Base-by-base conservation (phyloP, 2,113 vertebrate species). In the Arvicanthis niloticus region DNA sequence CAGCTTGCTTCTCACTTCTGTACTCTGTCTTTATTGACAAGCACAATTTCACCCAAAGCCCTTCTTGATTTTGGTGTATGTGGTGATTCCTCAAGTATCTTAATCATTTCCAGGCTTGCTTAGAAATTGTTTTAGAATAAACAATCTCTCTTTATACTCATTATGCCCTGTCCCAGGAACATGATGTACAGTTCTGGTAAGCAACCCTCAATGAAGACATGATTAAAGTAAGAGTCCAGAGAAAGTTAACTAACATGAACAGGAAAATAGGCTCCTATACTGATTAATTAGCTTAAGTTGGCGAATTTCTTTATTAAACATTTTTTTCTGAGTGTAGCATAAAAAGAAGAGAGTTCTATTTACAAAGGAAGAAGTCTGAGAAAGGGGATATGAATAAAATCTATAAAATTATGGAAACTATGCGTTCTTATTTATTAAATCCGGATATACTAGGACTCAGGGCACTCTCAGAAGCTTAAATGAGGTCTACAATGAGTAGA, bases 41-140 rank as follows among this genome's bases (percentile, higher is more conserved):
- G 94, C 95, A 85, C 97, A 94, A 91, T 95, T 98, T 95, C 95
- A 96, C 81, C 76, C 92, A 53, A 92, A 96, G 73, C 81, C 85
- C 40, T 94, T 95, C 93, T 95, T 96, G 93, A 96, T 96, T 97
- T 96, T 68, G 3, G 73, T 91, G 31, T 92, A 92, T 92, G 88
- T 90, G 91, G 95, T 97, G 96, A 97, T 91, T 92, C 95, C 70
- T 93, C 67, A 95, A 97, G 56, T 96, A 94, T 95, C 97, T 97
- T 98, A 97, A 98, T 97, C 91, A 97, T 94, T 97, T 96, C 96
- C 97, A 97, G 97, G 62, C 81, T 72, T 89, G 95, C 95, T 96
- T 95, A 95, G 93, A 96, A 96, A 96, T 95, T 96, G 96, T 92
- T 96, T 97, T 91, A 97, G 96, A 94, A 96, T 96, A 96, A 98